A percentile compares a stretch with the other conserved stretches of the same genome.
phyloP scores from a whole-genome alignment of 2,888 invertebrate species.

The Polydrusus pterygomalis region DNA sequence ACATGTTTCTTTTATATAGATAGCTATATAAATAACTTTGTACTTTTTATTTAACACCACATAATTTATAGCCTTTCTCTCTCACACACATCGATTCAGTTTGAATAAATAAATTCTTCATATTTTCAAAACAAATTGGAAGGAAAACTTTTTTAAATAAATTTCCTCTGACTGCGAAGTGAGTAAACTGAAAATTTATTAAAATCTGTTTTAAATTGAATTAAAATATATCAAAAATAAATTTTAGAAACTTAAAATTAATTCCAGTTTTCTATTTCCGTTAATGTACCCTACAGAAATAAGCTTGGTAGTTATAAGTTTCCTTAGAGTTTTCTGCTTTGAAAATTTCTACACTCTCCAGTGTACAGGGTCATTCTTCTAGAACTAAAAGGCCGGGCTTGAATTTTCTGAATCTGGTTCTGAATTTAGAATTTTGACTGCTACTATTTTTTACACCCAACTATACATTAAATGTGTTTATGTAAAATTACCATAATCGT shows the following conservation, averaged over 20 bases:
- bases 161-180: neutral
- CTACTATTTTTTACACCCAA: too few relatives aligned
- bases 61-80: too few relatives aligned
- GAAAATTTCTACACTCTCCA: slow-evolving; percentile 15
- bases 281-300: slow-evolving; percentile 27
- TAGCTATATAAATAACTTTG: too few relatives aligned
- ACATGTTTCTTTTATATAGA: too few relatives aligned
- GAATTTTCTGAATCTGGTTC: too few relatives aligned
- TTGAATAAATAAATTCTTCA: too few relatives aligned
- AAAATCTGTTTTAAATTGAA: slow-evolving; percentile 14
- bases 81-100: too few relatives aligned
- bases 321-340: slow-evolving; percentile 24
- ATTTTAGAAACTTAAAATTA: slow-evolving; percentile 22
- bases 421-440: too few relatives aligned
- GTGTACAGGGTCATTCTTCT: slow-evolving; percentile 6
- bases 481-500: too few relatives aligned
- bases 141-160: neutral
- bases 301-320: slow-evolving; percentile 25
- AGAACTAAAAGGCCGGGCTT: neutral
- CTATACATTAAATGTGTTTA: too few relatives aligned
- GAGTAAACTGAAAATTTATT: neutral
- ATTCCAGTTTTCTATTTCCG: slow-evolving; percentile 21
- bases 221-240: slow-evolving; percentile 12
- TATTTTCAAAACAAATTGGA: neutral
- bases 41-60: too few relatives aligned